These are phyloP conservation scores for Caenorhabditis latens DNA, from an alignment of 1,140 invertebrate genomes.

Conservation along the genomic window DNA sequence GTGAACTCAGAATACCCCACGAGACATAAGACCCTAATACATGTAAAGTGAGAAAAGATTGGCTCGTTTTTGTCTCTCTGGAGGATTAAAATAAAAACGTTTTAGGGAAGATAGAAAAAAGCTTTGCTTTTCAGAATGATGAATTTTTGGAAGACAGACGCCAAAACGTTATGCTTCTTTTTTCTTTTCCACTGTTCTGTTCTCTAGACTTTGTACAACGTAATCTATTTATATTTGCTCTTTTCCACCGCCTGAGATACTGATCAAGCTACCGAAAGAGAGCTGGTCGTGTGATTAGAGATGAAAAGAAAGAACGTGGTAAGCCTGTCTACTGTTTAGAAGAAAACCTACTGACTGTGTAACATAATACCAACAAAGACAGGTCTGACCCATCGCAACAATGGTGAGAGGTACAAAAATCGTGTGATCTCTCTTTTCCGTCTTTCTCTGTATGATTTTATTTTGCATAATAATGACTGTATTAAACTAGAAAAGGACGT, in stretches of 20 bases:
- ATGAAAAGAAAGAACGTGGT: neutral
- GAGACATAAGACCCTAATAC: neutral
- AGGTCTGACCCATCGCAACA: too few species aligned
- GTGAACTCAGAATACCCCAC: neutral
- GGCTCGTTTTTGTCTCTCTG: neutral
- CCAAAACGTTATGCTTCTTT: neutral
- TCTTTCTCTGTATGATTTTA: too few species aligned
- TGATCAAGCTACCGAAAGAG: neutral
- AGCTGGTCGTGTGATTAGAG: neutral
- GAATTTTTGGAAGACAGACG: neutral
- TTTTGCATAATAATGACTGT: neutral
- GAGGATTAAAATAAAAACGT: slow-evolving; percentile 27
- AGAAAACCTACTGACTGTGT: too few species aligned
- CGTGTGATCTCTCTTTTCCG: too few species aligned
- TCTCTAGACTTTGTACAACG: neutral
- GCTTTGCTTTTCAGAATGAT: neutral
- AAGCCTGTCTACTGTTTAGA: neutral
- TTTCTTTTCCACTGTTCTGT: neutral
- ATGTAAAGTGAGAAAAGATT: slow-evolving; percentile 1
- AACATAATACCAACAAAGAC: too few species aligned
- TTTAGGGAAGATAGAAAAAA: neutral
- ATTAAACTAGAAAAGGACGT: neutral
- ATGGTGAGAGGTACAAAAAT: too few species aligned
- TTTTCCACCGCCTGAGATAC: neutral
- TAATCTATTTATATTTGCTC: slow-evolving; percentile 26